phyloP scores from a whole-genome alignment of 2,113 vertebrate species.

The Verasper variegatus region DNA sequence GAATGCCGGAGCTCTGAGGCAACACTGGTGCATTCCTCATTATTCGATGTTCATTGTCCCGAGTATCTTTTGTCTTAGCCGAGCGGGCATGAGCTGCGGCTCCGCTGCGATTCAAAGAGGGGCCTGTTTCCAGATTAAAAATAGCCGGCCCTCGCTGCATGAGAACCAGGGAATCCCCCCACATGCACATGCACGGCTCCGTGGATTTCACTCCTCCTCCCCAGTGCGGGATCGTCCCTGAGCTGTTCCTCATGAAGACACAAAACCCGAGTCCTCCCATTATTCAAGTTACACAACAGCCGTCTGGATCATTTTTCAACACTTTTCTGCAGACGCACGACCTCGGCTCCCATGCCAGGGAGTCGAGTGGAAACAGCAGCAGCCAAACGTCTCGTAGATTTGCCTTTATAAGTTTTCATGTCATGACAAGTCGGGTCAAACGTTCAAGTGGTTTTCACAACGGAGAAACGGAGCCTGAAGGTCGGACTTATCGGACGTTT shows the following conservation, averaged over 20 bases:
- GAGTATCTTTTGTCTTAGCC: slow-evolving; percentile 50
- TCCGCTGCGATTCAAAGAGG: slow-evolving; percentile 32
- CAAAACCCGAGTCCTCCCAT: not conserved
- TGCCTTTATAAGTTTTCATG: not conserved
- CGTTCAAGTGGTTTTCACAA: not conserved
- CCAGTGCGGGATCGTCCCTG: not conserved
- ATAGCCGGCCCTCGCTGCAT: slow-evolving; percentile 66
- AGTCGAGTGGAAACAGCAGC: not conserved
- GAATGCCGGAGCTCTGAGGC: slow-evolving; percentile 27
- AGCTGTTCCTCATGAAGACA: not conserved
- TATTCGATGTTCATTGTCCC: slow-evolving; percentile 49
- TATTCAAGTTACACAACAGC: not conserved
- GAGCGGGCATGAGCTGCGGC: slow-evolving; percentile 10
- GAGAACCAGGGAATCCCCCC: slow-evolving; percentile 57
- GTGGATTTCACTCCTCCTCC: not conserved
- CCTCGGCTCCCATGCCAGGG: not conserved
- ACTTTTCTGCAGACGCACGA: not conserved
- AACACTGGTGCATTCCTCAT: slow-evolving; percentile 36
- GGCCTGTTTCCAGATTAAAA: slow-evolving; percentile 72
- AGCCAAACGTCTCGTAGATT: not conserved
- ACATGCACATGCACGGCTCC: slow-evolving; percentile 1
- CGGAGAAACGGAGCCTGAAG: no score
- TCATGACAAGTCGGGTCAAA: not conserved
- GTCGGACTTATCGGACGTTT: no score
- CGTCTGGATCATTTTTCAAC: no score